Evolutionary conservation across 2,888 invertebrate genomes (phyloP).

Genomic region (Agelastica alni): DNA sequence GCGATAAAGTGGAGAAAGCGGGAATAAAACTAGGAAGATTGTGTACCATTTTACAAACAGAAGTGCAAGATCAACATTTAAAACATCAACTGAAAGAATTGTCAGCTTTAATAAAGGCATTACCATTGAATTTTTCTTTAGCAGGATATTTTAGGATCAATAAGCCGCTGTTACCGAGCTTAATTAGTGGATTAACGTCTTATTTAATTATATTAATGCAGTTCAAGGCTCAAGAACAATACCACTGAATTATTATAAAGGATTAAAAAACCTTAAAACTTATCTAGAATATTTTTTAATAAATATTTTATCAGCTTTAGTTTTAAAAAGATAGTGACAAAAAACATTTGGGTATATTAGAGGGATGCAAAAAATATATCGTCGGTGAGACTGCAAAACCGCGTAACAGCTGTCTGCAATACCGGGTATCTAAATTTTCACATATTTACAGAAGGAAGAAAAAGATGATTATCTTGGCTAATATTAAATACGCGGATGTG

Average conservation of each 20-base stretch:
- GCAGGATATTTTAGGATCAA: constrained; percentile 5
- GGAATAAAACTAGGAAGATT: neutral
- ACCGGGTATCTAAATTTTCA: no score
- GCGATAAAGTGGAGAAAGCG: neutral
- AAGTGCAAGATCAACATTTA: neutral
- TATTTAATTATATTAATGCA: constrained; percentile 11
- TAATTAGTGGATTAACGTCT: neutral
- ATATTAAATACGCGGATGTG: no score
- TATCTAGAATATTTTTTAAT: neutral
- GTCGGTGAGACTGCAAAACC: no score
- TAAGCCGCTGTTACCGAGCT: neutral
- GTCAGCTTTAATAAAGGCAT: neutral
- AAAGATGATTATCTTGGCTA: no score
- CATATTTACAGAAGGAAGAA: no score
- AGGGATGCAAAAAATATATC: no score
- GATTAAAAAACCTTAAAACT: no score
- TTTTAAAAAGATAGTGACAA: no score
- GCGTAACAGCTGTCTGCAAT: no score
- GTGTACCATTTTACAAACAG: neutral
- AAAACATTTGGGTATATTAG: no score
- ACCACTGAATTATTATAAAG: no score
- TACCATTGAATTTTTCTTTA: constrained; percentile 4
- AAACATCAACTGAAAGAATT: neutral
- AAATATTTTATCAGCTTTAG: neutral
- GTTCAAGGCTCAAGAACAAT: neutral